Evolutionary conservation across 37 sponge, comb jelly and placozoan species (phyloP).

Genomic region (Agelas oroides): DNA sequence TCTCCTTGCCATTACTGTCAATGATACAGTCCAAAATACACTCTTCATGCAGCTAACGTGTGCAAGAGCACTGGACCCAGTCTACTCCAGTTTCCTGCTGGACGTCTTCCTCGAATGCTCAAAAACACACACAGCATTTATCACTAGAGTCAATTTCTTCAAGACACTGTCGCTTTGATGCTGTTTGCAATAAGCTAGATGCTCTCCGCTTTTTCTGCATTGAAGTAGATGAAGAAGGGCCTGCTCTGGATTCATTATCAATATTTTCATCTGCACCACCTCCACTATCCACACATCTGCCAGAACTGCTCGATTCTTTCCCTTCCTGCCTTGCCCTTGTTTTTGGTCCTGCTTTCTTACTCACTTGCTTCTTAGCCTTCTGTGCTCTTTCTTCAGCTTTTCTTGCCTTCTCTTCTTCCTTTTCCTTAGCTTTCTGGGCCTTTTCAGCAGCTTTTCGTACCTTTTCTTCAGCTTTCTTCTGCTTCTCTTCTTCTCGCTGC

Average conservation of each 20-base stretch:
- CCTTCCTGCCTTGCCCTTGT: neutral
- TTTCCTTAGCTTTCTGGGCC: neutral
- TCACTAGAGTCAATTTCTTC: neutral
- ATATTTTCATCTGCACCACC: too few relatives aligned
- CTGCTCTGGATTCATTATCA: too few relatives aligned
- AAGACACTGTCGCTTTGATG: constrained; percentile 2
- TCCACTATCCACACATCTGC: too few relatives aligned
- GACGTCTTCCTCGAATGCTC: constrained; percentile 23
- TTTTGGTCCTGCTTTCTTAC: neutral
- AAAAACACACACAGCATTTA: constrained; percentile 28
- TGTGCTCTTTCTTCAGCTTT: neutral
- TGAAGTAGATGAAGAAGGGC: neutral
- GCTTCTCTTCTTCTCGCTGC: constrained; percentile 14
- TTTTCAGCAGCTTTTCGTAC: neutral
- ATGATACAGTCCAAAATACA: constrained; percentile 4
- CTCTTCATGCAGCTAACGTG: constrained; percentile 52
- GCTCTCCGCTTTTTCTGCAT: constrained; percentile 1
- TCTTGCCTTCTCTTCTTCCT: neutral
- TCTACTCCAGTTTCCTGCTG: constrained; percentile 11
- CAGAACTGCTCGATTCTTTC: neutral
- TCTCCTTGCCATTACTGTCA: neutral
- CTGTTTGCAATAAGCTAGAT: neutral
- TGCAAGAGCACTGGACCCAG: constrained; percentile 44
- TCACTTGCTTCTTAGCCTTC: neutral
- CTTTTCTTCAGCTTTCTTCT: constrained; percentile 1